Evolutionary conservation across 2,797 vertebrate genomes (phyloP), one percentile per base, ranked within the genome.

Genomic region (Silurus lanzhouensis): DNA sequence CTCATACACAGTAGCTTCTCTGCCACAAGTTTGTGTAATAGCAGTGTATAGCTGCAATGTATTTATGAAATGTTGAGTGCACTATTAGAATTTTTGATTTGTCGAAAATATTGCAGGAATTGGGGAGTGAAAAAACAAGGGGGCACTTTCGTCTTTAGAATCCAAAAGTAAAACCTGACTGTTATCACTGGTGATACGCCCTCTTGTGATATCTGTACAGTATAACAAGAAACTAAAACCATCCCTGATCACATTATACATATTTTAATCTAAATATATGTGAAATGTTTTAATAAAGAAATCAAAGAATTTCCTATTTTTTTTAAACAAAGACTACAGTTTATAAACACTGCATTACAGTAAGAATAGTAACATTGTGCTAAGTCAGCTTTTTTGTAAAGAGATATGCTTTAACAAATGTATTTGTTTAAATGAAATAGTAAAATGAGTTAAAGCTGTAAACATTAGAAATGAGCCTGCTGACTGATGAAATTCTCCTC

Each of bases 301-400:
- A 31, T 31, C 31, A 31, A 52, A 71, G 38, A 71, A 61, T 55
- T 58, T 60, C 72, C 15, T 61, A 27, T 8, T 48, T 60, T 71
- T 64, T 19, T 64, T 31, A 48, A 13, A 70, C 25, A 17, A 55
- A 19, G 19, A 44, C 27, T 38, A 55, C 66, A 81, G 44, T 4
- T 64, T 74, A 80, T 8, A 75, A 66, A 76, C 63, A 66, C 60
- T 57, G 74, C 27, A 66, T 75, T 57, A 57, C 74, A 8, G 27
- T 48, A 75, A 55, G 6, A 20, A 66, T 64, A 64, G 8, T 7
- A 52, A 52, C 22, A 80, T 25, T 57, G 31, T 71, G 14, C 55
- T 17, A 44, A 61, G 27, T 27, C 61, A 79, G 19, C 14, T 38
- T 25, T 27, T 57, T 13, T 81, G 19, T 67, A n/a, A 57, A 77